These are phyloP conservation scores for Montipora sp. DNA, from an alignment of 64 coral and sea anemone genomes.

Conservation along the genomic window DNA sequence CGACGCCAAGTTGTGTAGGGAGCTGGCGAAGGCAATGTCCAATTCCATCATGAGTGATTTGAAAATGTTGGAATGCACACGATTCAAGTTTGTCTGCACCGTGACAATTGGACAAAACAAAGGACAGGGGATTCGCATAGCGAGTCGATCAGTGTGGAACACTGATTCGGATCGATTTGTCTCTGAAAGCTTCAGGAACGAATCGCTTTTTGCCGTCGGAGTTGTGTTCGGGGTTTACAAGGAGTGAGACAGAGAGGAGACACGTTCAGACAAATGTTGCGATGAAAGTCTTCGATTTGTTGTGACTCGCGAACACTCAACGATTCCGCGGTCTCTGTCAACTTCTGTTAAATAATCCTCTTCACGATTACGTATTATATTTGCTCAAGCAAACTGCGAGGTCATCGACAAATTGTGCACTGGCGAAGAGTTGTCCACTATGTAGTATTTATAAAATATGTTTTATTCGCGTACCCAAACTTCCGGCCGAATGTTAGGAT, in stretches of 20 bases:
- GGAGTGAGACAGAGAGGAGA: conserved; percentile 14
- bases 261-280: no score
- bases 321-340: no score
- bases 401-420: no score
- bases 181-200: conserved; percentile 70
- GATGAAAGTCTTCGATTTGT: no score
- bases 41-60: conserved; percentile 81
- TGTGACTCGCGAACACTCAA: no score
- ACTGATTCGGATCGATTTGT: conserved; percentile 78
- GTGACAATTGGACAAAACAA: conserved; percentile 83
- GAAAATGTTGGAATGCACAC: conserved; percentile 65
- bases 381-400: no score
- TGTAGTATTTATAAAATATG: no score
- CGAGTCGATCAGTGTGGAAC: conserved; percentile 86
- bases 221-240: conserved; percentile 80
- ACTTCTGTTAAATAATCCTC: no score
- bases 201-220: conserved; percentile 78
- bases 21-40: conserved; percentile 69
- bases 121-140: conserved; percentile 75
- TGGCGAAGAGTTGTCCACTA: no score
- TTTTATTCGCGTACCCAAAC: no score
- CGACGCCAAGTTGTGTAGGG: conserved; percentile 69
- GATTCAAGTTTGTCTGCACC: conserved; percentile 85
- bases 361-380: no score
- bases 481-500: no score